Evolutionary conservation across 2,888 invertebrate species (phyloP), one percentile per base, ranked within the genome.

Genomic region (Auanema freiburgensis): DNA sequence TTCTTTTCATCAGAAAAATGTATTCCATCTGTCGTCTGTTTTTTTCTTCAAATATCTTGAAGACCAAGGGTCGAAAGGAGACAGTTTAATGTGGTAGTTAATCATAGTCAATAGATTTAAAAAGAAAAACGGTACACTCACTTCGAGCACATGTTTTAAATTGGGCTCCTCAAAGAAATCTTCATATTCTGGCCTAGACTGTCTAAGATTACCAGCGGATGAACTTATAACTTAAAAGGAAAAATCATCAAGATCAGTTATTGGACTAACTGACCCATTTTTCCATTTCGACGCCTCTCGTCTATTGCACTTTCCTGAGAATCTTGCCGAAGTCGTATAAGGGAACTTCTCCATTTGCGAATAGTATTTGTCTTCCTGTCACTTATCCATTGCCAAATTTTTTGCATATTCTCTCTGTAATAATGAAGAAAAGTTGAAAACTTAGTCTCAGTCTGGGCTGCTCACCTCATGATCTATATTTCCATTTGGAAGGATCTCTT

Each of bases 351-450:
- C 78, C 78, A 78, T 62, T 75, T 74, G 23, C 77, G 62, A 46
- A 79, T 65, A 12, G 78, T 76, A 53, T 76, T 75, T 50, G 77
- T 69, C 61, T 79, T 79, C 49, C 74, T 69, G 49, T 79, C 79
- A 24, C 74, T 63, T 55, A 79, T 69, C 79, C 79, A 79, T 44
- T 79, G 70, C 77, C 75, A 78, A 53, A 79, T 56, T 55, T 70
- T 70, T 50, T 72, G 69, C 79, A 79, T 79, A 42, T 42, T 63
- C 59, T 60, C 60, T 33, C 33, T 33, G 33, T 5, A 33, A 33
- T 33, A 33, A 33, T 8, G 8, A 3, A 33, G 8, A 33, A 33
- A 33, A 33, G 33, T 33, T 5, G 8, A 33, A 8, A 33, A 8
- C 3, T 5, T 33, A 8, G 8, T 33, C 3, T 33, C 4, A 33